A percentile compares a stretch with the other conserved stretches of the same genome.
Conservation (phyloP, 2,113 vertebrate species). For the Petromus typicus region DNA sequence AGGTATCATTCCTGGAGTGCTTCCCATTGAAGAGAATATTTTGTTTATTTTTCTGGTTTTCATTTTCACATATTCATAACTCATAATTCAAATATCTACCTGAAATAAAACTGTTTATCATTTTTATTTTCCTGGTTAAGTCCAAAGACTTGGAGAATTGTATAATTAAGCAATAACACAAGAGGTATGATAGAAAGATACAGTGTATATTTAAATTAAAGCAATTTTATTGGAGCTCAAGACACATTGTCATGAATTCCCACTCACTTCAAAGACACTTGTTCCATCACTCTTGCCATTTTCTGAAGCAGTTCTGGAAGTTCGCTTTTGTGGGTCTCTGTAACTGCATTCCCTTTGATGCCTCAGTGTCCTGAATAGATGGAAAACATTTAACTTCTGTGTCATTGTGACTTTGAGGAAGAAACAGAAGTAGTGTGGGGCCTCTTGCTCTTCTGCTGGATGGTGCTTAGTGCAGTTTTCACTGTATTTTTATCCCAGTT, state of each 20-base stretch:
- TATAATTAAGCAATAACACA: neutral
- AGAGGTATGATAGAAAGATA: neutral
- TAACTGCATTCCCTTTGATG: neutral
- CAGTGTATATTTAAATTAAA: neutral
- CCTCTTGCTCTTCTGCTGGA: neutral
- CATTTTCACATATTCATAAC: neutral
- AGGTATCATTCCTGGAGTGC: neutral
- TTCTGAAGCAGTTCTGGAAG: neutral
- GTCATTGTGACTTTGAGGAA: neutral
- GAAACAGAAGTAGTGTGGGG: neutral
- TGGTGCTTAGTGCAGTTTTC: no score
- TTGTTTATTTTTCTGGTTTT: neutral
- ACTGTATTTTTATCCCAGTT: no score
- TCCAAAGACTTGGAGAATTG: neutral
- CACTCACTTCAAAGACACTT: neutral
- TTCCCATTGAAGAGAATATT: neutral
- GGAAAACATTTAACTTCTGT: neutral
- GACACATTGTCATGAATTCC: neutral
- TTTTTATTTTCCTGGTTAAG: neutral
- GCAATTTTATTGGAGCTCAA: neutral
- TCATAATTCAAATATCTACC: neutral
- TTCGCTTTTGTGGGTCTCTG: neutral
- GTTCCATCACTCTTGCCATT: neutral
- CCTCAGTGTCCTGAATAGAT: neutral
- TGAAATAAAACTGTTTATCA: neutral